A percentile compares a stretch with the other conserved stretches of the same genome.
These are phyloP conservation scores for Stenichneumon culpator DNA, from an alignment of 2,888 invertebrate genomes.

Conservation along the genomic window DNA sequence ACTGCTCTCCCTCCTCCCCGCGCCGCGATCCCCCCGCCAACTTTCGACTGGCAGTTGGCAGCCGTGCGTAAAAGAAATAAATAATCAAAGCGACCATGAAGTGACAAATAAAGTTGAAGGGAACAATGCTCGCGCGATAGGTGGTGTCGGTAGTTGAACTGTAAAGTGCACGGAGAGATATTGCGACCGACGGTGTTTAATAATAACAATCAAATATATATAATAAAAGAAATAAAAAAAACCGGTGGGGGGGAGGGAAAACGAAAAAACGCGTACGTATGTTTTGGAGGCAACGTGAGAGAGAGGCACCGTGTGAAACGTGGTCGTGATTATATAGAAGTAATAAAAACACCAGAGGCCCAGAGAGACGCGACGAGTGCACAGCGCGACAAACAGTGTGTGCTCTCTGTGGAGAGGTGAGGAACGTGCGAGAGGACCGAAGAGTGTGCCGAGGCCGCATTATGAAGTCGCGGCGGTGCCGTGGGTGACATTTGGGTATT, in stretches of 20 bases:
- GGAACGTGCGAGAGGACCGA: constrained; percentile 15
- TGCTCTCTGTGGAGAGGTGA: background rate
- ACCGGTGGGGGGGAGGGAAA: constrained; percentile 8
- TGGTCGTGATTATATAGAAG: constrained; percentile 52
- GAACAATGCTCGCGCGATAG: constrained; percentile 81
- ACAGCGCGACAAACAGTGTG: too few relatives aligned
- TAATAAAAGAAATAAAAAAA: too few relatives aligned
- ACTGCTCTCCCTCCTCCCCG: constrained; percentile 2
- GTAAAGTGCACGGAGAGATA: background rate
- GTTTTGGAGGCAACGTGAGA: constrained; percentile 66
- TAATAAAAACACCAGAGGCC: constrained; percentile 2
- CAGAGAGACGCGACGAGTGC: constrained; percentile 42
- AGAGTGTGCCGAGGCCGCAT: constrained; percentile 12
- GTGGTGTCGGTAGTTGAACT: constrained; percentile 53
- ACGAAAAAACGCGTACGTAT: constrained; percentile 54
- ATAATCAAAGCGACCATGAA: constrained; percentile 85
- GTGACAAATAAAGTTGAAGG: constrained; percentile 84
- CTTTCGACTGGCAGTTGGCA: constrained; percentile 82
- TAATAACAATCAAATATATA: background rate
- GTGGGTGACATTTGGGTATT: constrained; percentile 63
- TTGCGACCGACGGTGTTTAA: constrained; percentile 10
- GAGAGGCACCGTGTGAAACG: constrained; percentile 58
- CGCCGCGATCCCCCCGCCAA: constrained; percentile 54
- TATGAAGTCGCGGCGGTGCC: constrained; percentile 62
- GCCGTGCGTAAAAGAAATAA: constrained; percentile 84